A percentile compares a stretch with the other conserved stretches of the same genome.
These are phyloP conservation scores for Ethmia dodecea DNA, from an alignment of 2,888 invertebrate species.

Conservation along the genomic window DNA sequence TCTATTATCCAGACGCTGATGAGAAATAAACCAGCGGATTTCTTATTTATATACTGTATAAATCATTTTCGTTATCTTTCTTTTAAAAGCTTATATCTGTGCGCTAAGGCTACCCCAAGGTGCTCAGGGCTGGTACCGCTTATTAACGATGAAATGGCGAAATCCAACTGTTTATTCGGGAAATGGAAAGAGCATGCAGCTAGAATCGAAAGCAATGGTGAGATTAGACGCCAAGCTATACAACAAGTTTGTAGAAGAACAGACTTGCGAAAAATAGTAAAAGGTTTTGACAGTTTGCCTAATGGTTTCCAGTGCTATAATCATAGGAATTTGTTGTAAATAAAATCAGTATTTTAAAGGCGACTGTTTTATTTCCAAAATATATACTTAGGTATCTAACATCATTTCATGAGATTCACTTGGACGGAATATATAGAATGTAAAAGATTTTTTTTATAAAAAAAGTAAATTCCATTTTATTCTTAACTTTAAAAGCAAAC, in stretches of 20 bases:
- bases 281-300: slow-evolving; percentile 45
- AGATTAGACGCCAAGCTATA: slow-evolving; percentile 29
- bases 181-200: slow-evolving; percentile 61
- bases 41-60: slow-evolving; percentile 55
- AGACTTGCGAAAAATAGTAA: slow-evolving; percentile 49
- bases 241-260: slow-evolving; percentile 50
- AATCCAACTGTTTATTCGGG: slow-evolving; percentile 61
- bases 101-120: slow-evolving; percentile 53
- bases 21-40: slow-evolving; percentile 39
- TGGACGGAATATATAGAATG: slow-evolving; percentile 18
- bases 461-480: too few species aligned
- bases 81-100: slow-evolving; percentile 56
- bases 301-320: slow-evolving; percentile 52
- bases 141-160: slow-evolving; percentile 49
- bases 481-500: too few species aligned
- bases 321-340: slow-evolving; percentile 30
- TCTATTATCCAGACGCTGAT: slow-evolving; percentile 48
- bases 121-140: slow-evolving; percentile 47
- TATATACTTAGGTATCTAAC: too few species aligned
- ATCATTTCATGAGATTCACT: slow-evolving; percentile 15
- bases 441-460: too few species aligned
- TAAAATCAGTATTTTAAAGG: slow-evolving; percentile 14
- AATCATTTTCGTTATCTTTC: slow-evolving; percentile 66
- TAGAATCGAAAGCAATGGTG: slow-evolving; percentile 45
- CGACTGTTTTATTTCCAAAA: slow-evolving; percentile 7